Percentiles rank a stretch among this genome's conserved stretches.
phyloP scores from a whole-genome alignment of 1,140 invertebrate species.

The Colletes latitarsis region DNA sequence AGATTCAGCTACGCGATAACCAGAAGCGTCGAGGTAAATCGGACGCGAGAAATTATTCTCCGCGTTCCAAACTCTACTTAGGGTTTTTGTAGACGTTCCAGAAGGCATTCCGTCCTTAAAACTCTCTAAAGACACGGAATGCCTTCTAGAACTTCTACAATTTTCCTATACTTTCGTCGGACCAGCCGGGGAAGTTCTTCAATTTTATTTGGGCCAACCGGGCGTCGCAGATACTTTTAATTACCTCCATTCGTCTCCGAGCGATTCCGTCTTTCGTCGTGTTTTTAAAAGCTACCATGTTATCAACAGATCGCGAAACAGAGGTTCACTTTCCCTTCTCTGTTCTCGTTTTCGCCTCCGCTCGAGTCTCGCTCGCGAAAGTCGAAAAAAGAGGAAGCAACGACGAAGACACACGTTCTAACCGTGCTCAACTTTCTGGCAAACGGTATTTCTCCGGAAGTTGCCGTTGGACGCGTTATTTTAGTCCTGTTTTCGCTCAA shows the following conservation, averaged over 20 bases:
- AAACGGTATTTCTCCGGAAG: slow-evolving; percentile 10
- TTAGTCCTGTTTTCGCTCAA: slow-evolving; percentile 9
- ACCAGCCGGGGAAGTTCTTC: not conserved
- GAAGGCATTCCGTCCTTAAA: too few species aligned
- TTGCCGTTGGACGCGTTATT: slow-evolving; percentile 13
- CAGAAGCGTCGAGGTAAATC: not conserved
- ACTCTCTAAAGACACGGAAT: too few species aligned
- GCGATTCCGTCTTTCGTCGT: too few species aligned
- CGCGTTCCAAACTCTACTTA: too few species aligned
- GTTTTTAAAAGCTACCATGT: not conserved
- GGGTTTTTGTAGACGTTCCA: too few species aligned
- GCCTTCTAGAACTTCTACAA: not conserved
- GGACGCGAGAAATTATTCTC: slow-evolving; percentile 10
- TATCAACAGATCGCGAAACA: not conserved
- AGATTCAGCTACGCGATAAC: too few species aligned
- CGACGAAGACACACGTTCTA: not conserved
- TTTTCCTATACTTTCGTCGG: not conserved
- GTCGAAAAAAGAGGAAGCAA: not conserved
- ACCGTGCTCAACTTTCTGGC: not conserved
- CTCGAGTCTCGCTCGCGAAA: not conserved
- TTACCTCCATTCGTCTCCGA: not conserved
- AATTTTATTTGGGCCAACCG: not conserved
- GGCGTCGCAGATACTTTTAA: not conserved
- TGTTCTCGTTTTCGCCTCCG: not conserved
- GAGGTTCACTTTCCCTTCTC: not conserved